Percentiles rank a stretch among this genome's conserved stretches.
Evolutionary conservation across 2,888 invertebrate species (phyloP).

Genomic region (Trissolcus japonicus): DNA sequence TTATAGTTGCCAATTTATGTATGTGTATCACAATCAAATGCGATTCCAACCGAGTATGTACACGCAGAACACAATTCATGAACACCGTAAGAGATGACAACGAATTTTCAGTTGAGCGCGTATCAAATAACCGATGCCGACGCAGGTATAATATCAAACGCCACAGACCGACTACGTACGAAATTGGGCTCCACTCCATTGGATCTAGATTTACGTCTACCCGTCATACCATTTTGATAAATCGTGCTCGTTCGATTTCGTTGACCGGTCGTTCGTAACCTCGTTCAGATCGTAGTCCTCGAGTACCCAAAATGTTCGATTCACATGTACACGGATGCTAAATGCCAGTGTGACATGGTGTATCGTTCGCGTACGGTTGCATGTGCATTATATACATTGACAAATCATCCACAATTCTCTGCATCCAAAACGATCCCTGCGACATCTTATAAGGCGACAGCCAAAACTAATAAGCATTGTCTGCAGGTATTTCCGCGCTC

Average conservation of each 20-base stretch:
- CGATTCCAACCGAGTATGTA: background rate
- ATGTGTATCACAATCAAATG: conserved; percentile 2
- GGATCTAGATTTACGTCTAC: conserved; percentile 62
- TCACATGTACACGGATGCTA: background rate
- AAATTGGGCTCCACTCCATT: conserved; percentile 60
- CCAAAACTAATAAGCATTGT: conserved; percentile 3
- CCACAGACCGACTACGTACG: conserved; percentile 41
- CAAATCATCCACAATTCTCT: background rate
- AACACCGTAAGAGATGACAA: conserved; percentile 54
- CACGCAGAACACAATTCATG: conserved; percentile 29
- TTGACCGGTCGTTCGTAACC: conserved; percentile 35
- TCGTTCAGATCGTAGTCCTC: conserved; percentile 51
- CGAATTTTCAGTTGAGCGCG: conserved; percentile 51
- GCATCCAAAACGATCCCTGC: conserved; percentile 8
- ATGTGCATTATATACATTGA: conserved; percentile 11
- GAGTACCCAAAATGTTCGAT: conserved; percentile 21
- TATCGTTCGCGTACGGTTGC: conserved; percentile 21
- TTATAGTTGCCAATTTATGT: conserved; percentile 44
- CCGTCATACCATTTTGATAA: conserved; percentile 58
- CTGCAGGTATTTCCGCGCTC: background rate
- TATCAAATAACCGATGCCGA: conserved; percentile 46
- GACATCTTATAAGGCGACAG: conserved; percentile 5
- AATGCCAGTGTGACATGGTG: conserved; percentile 16
- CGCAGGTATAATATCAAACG: conserved; percentile 43
- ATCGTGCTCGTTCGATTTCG: conserved; percentile 44